Percentiles rank a stretch among this genome's conserved stretches.
These are phyloP conservation scores for Anguilla marmorata DNA, from an alignment of 2,797 vertebrate species.

Conservation along the genomic window DNA sequence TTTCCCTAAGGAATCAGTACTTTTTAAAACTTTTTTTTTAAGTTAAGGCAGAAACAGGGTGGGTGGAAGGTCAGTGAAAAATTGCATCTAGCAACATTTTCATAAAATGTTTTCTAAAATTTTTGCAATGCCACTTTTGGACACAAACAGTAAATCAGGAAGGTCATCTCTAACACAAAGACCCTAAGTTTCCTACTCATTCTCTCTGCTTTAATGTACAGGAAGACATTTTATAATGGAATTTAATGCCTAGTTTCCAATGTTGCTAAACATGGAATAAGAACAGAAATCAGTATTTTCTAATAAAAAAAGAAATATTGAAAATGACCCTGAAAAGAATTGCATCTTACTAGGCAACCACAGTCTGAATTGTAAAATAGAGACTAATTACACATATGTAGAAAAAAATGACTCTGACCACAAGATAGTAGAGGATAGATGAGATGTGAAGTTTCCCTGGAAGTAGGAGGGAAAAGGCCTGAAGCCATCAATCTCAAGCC, in stretches of 20 bases:
- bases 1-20: neutral
- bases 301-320: slow-evolving; percentile 24
- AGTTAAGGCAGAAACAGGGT: neutral
- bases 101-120: neutral
- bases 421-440: slow-evolving; percentile 55
- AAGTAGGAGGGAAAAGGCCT: slow-evolving; percentile 50
- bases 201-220: slow-evolving; percentile 33
- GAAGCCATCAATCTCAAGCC: slow-evolving; percentile 55
- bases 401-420: slow-evolving; percentile 39
- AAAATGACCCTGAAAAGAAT: slow-evolving; percentile 39
- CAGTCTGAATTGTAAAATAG: slow-evolving; percentile 25
- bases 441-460: slow-evolving; percentile 52
- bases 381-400: slow-evolving; percentile 24
- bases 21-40: neutral
- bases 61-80: neutral
- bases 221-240: slow-evolving; percentile 53
- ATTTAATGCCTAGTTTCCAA: slow-evolving; percentile 42
- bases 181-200: slow-evolving; percentile 45
- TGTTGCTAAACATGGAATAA: slow-evolving; percentile 54
- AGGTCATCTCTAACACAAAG: slow-evolving; percentile 51
- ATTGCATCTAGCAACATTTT: slow-evolving; percentile 1
- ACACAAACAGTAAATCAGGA: slow-evolving; percentile 42
- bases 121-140: slow-evolving; percentile 31
- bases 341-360: slow-evolving; percentile 28
- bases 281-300: slow-evolving; percentile 21